A percentile compares a stretch with the other conserved stretches of the same genome.
phyloP scores from a whole-genome alignment of 2,888 invertebrate species.

The Aspidiotus rigidus region DNA sequence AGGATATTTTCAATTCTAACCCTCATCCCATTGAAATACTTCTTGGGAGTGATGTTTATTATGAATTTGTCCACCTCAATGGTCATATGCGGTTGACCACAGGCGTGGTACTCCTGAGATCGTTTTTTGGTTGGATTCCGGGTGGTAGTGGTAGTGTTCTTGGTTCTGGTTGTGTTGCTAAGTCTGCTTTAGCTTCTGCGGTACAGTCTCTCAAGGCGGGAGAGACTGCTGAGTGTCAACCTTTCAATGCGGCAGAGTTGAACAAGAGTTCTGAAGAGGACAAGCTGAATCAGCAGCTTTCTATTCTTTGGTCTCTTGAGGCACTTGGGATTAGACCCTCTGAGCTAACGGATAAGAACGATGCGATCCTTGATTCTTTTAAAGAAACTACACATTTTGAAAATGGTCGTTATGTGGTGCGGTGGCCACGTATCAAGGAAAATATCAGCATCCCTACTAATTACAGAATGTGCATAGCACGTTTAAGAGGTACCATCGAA shows the following conservation, averaged over 20 bases:
- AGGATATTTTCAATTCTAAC: neutral
- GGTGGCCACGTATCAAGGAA: neutral
- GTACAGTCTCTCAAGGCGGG: neutral
- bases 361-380: neutral
- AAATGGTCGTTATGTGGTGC: neutral
- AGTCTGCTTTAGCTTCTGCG: neutral
- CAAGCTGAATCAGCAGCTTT: too few species aligned
- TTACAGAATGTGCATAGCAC: neutral
- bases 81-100: neutral
- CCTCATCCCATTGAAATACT: neutral
- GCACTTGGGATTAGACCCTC: neutral
- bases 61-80: neutral
- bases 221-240: too few species aligned
- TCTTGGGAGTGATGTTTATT: neutral
- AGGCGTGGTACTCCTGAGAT: neutral
- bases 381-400: too few species aligned
- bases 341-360: neutral
- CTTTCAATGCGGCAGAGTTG: too few species aligned
- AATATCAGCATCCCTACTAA: neutral
- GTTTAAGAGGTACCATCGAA: neutral
- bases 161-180: neutral
- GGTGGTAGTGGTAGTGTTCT: neutral
- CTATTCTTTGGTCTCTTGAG: neutral
- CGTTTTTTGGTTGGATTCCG: neutral
- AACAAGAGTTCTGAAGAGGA: too few species aligned